Percentiles rank a stretch among this genome's conserved stretches.
phyloP scores from a whole-genome alignment of 2,797 vertebrate species.

The Chrosomus eos region DNA sequence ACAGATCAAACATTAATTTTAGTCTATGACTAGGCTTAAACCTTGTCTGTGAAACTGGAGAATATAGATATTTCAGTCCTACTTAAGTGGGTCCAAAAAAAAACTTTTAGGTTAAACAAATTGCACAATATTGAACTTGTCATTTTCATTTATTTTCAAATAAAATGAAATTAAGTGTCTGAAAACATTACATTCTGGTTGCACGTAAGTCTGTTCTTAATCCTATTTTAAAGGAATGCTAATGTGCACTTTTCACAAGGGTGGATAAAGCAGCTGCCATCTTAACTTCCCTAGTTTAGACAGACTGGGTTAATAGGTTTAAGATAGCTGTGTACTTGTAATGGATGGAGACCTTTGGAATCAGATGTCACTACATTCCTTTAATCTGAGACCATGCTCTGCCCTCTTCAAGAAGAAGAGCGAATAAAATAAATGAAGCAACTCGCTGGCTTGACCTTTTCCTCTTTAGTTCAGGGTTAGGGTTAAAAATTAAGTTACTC shows the following conservation, averaged over 20 bases:
- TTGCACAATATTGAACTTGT: neutral
- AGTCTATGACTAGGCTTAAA: too few species aligned
- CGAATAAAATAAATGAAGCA: neutral
- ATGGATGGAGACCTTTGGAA: conserved; percentile 32
- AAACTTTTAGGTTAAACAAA: neutral
- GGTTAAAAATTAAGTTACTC: neutral
- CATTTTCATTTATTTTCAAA: neutral
- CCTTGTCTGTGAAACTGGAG: too few species aligned
- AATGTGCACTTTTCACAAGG: neutral
- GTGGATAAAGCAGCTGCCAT: neutral
- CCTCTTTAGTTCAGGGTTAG: neutral
- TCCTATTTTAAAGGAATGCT: neutral
- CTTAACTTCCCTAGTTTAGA: conserved; percentile 15
- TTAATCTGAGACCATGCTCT: conserved; percentile 3
- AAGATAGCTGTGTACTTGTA: conserved; percentile 11
- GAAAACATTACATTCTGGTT: neutral
- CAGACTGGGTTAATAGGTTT: neutral
- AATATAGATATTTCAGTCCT: too few species aligned
- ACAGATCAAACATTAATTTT: too few species aligned
- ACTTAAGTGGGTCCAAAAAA: neutral
- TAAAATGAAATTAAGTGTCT: neutral
- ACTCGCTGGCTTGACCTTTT: too few species aligned
- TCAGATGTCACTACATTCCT: conserved; percentile 41
- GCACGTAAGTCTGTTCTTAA: neutral
- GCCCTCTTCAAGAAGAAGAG: neutral